Evolutionary conservation across 2,888 invertebrate species (phyloP), one percentile per base, ranked within the genome.

Genomic region (Cerastoderma edule): DNA sequence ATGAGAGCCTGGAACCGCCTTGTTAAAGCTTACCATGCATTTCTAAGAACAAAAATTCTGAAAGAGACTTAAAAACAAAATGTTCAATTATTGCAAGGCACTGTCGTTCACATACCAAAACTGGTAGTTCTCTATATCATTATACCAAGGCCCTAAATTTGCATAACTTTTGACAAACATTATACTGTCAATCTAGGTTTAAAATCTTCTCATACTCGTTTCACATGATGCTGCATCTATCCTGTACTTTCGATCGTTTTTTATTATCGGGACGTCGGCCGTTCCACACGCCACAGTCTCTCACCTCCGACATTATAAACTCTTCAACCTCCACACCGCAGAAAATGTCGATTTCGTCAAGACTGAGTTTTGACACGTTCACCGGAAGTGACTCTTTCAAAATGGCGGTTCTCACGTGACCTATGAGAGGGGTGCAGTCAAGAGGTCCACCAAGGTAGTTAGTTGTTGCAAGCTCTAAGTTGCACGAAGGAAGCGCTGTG

Each of bases 381-480:
- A 88, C 67, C 16, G 91, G 89, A 32, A 86, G 72, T 3, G 84
- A 84, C 4, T 87, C 83, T 63, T 85, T 87, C 56, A 83, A 60
- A 32, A 90, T 79, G 13, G 91, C 91, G 4, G 72, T 80, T 33
- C 75, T 75, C 27, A 91, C 86, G 16, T 90, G 88, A 10, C 71
- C 66, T 44, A 86, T 79, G 24, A 91, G 72, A 27, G 76, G 30
- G 0, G 85, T 64, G 80, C 86, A 87, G 73, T 90, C 89, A 10
- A 91, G 80, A 10, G 89, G 87, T 19, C 86, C 89, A 0, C 91
- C 91, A 46, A 92, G 86, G 80, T 92, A 91, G 79, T 91, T 90
- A 64, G 89, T 83, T 5, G 91, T 91, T 0, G 89, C 90, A 19
- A 92, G 85, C 48, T 91, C 91, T 48, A 91, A 78, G 71, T 88